Evolutionary conservation across 2,797 vertebrate genomes (phyloP).

Genomic region (Sebastes elongatus): DNA sequence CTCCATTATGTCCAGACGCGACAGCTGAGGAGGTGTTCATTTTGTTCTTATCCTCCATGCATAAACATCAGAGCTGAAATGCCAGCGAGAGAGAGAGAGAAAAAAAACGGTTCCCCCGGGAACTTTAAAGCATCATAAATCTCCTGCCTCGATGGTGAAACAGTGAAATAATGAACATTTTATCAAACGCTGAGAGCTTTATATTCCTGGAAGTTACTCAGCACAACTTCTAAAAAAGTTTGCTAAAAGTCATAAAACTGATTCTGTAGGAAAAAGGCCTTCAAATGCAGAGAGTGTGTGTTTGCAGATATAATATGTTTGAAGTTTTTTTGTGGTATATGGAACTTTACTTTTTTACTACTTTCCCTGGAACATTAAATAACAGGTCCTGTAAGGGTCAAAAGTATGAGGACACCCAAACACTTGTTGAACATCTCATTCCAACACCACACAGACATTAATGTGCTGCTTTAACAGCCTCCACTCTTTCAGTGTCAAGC

Average conservation of each 20-base stretch:
- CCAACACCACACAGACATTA: no score
- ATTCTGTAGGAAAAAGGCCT: not conserved
- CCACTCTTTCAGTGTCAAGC: no score
- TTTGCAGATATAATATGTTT: not conserved
- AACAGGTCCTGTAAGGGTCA: not conserved
- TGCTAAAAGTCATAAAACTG: constrained; percentile 26
- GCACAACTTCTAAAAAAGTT: constrained; percentile 25
- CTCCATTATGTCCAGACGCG: constrained; percentile 26
- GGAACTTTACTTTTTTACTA: not conserved
- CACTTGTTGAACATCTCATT: no score
- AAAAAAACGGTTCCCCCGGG: constrained; percentile 8
- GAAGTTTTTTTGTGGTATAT: not conserved
- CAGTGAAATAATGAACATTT: constrained; percentile 61
- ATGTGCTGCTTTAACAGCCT: not conserved
- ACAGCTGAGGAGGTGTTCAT: constrained; percentile 49
- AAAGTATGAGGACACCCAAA: not conserved
- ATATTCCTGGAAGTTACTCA: constrained; percentile 28
- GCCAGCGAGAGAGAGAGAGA: not conserved
- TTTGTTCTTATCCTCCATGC: constrained; percentile 37
- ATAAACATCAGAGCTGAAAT: constrained; percentile 53
- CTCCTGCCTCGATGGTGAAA: constrained; percentile 38
- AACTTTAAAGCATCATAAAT: constrained; percentile 61
- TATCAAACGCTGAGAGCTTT: constrained; percentile 52
- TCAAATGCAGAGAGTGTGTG: not conserved
- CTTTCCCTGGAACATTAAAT: not conserved